Percentiles rank a stretch among this genome's conserved stretches.
These are phyloP conservation scores for Panulirus ornatus DNA, from an alignment of 1,140 invertebrate genomes.

Conservation along the genomic window DNA sequence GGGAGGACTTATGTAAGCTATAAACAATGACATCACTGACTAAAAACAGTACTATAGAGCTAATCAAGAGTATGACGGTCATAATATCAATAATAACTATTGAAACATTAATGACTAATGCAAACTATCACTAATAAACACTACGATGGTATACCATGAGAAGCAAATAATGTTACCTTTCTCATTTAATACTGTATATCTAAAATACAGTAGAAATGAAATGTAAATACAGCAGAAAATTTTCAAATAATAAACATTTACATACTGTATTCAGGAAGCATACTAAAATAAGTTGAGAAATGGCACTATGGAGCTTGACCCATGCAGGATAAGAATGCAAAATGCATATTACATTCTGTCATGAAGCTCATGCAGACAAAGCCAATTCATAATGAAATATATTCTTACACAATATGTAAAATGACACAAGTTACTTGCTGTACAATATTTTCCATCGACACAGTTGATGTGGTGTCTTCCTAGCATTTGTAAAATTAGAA, in stretches of 20 bases:
- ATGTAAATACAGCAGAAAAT: background rate
- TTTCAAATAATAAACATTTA: background rate
- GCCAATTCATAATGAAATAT: no score
- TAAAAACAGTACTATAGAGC: no score
- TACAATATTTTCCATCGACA: no score
- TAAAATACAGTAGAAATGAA: background rate
- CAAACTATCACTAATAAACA: background rate
- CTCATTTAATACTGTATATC: background rate
- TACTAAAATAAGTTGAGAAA: no score
- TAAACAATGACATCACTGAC: background rate
- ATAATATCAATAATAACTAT: background rate
- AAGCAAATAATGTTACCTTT: no score
- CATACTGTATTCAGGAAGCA: background rate
- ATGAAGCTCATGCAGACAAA: no score
- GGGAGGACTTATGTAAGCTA: slow-evolving; percentile 38
- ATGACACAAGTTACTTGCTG: no score
- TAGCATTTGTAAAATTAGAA: no score
- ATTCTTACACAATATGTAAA: no score
- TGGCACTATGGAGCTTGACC: background rate
- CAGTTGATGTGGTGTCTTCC: no score
- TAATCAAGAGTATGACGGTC: background rate
- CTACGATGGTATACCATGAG: background rate
- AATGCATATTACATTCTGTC: background rate
- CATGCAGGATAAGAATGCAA: background rate
- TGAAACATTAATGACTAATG: background rate